These are phyloP conservation scores for Tetragonula clypearis DNA, from an alignment of 1,140 invertebrate genomes.

Conservation along the genomic window DNA sequence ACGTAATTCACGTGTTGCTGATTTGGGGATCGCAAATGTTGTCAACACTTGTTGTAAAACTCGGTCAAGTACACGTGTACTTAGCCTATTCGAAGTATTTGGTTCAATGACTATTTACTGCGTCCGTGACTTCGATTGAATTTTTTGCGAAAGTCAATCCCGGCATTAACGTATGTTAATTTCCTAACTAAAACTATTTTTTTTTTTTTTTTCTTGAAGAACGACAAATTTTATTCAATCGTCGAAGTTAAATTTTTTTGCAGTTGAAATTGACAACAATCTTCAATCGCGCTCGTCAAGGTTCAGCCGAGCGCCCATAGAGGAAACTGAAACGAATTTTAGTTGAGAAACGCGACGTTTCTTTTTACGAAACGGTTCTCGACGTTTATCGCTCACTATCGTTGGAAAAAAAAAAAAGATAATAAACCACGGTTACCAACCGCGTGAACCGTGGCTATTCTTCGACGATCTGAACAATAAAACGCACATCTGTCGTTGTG, in stretches of 20 bases:
- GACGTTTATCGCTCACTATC: neutral
- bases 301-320: too few relatives aligned
- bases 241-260: too few relatives aligned
- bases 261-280: too few relatives aligned
- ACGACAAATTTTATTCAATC: too few relatives aligned
- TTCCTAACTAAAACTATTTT: neutral
- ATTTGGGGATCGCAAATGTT: neutral
- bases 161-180: too few relatives aligned
- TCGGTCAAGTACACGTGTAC: conserved; percentile 11
- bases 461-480: neutral
- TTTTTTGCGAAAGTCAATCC: neutral
- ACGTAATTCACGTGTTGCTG: neutral
- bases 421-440: too few relatives aligned
- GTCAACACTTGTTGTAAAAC: conserved; percentile 1
- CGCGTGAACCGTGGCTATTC: neutral
- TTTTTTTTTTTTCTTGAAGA: too few relatives aligned
- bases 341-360: too few relatives aligned
- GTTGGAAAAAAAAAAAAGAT: neutral
- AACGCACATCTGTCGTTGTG: neutral
- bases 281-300: too few relatives aligned
- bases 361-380: too few relatives aligned
- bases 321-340: too few relatives aligned
- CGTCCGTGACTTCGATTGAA: conserved; percentile 12
- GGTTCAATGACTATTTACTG: neutral
- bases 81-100: neutral